Evolutionary conservation across 2,113 vertebrate genomes (phyloP).

Genomic region (Otocyon megalotis): DNA sequence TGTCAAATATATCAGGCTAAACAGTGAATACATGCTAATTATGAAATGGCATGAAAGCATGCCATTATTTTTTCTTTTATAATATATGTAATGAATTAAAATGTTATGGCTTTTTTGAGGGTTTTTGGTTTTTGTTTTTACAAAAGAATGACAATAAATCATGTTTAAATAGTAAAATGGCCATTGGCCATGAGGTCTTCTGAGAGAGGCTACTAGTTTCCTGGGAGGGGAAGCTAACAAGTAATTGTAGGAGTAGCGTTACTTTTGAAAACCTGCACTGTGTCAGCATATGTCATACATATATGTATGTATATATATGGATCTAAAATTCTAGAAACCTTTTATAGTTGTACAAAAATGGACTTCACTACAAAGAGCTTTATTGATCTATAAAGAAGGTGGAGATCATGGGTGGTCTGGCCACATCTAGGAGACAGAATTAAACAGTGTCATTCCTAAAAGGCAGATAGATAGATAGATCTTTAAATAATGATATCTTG

Average conservation of each 20-base stretch:
- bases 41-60: too few species aligned
- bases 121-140: background rate
- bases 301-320: background rate
- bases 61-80: background rate
- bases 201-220: background rate
- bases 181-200: background rate
- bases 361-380: background rate
- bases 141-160: conserved; percentile 19
- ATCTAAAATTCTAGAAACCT: conserved; percentile 58
- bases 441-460: background rate
- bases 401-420: background rate
- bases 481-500: conserved; percentile 61
- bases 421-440: background rate
- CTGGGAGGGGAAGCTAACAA: background rate
- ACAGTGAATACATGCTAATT: background rate
- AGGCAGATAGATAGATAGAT: background rate
- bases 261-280: conserved; percentile 26
- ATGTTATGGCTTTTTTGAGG: background rate
- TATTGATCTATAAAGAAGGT: background rate
- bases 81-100: background rate
- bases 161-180: conserved; percentile 36
- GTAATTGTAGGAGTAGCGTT: background rate
- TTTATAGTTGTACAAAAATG: background rate
- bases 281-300: background rate
- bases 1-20: background rate